A percentile compares a stretch with the other conserved stretches of the same genome.
These are phyloP conservation scores for Nephotettix cincticeps DNA, from an alignment of 1,140 invertebrate genomes.

Conservation along the genomic window DNA sequence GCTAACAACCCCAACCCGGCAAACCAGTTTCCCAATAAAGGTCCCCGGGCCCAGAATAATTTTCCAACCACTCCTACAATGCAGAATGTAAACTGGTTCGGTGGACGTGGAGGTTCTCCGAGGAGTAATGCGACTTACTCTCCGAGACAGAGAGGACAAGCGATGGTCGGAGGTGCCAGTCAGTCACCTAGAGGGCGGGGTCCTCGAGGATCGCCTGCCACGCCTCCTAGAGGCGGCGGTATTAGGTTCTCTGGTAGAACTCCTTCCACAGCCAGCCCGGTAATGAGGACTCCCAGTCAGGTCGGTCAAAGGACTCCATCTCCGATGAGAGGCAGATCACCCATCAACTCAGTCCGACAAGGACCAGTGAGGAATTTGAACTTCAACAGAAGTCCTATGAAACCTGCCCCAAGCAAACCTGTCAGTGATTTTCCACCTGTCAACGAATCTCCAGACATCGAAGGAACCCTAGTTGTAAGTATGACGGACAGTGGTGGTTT, in stretches of 20 bases:
- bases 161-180: too few relatives aligned
- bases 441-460: conserved; percentile 5
- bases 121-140: background rate
- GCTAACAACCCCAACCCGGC: background rate
- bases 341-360: background rate
- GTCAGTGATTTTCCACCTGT: background rate
- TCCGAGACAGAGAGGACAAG: conserved; percentile 9
- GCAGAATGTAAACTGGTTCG: conserved; percentile 20
- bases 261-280: background rate
- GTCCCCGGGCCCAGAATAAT: background rate
- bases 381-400: conserved; percentile 3
- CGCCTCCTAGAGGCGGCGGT: background rate
- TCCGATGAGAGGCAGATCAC: background rate
- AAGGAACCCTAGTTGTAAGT: conserved; percentile 1
- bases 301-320: background rate
- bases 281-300: background rate
- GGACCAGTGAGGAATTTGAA: conserved; percentile 11
- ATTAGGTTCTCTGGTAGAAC: conserved; percentile 1
- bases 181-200: background rate
- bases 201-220: background rate
- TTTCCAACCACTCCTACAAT: conserved; percentile 11
- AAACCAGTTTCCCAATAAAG: conserved; percentile 13
- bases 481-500: conserved; percentile 22
- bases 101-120: background rate
- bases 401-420: background rate